Evolutionary conservation across 2,113 vertebrate species (phyloP), one percentile per base, ranked within the genome.

Genomic region (Campylomormyrus numenius): DNA sequence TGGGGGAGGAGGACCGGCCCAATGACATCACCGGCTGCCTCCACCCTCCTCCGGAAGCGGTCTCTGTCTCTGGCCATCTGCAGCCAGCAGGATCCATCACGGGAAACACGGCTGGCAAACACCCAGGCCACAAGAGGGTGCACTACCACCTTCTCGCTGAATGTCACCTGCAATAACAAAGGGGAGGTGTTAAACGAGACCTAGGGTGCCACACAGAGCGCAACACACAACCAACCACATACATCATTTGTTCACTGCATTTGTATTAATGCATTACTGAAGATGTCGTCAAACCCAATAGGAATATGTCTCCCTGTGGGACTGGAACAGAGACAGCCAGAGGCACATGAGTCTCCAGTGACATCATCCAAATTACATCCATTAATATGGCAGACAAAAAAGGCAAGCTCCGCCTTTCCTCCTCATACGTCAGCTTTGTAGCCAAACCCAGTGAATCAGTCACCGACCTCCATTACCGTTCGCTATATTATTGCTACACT

Each of bases 61-160:
- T 89, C 88, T 46, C 92, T 5, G 88, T 94, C 92, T 87, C 92
- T 87, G 15, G 92, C 93, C 92, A 92, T 88, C 87, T 92, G 84
- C 83, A 92, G 58, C 93, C 93, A 94, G 48, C 92, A 92, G 1
- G 91, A 91, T 1, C 92, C 93, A 6, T 92, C 88, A 11, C 93
- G 85, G 0, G 92, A 89, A 3, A 50, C 92, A 31, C 85, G 74
- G 90, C 90, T 90, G 3, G 90, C 92, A 45, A 53, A 90, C 1
- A 6, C 27, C 92, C 92, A 93, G 3, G 7, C 70, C 90, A 92
- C 80, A 9, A 93, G 90, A 62, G 80, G 89, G 50, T 39, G 91
- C 74, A 92, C 90, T 10, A 27, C 83, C 15, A 93, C 88, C 5
- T 58, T 15, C 1, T 90, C 88, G 53, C 91, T 92, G 86, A 93